Conservation (phyloP, 1,140 invertebrate genomes). For the Hypsibius dujardini region DNA sequence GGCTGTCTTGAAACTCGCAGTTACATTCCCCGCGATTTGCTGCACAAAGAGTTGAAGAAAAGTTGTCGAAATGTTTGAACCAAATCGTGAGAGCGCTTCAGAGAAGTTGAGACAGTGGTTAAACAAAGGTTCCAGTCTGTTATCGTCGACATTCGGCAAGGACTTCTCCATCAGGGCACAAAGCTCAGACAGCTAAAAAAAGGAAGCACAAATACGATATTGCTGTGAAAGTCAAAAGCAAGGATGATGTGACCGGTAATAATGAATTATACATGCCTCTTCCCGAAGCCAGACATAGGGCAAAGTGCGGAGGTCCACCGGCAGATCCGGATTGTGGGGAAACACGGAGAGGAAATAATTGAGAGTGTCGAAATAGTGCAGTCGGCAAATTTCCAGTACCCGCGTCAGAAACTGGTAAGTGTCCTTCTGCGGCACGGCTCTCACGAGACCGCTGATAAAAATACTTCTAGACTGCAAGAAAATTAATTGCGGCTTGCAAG, state of each 20-base stretch:
- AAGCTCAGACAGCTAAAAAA: slow-evolving; percentile 5
- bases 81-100: slow-evolving; percentile 49
- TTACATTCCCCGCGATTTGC: slow-evolving; percentile 43
- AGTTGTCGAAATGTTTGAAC: slow-evolving; percentile 54
- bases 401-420: background rate
- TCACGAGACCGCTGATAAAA: background rate
- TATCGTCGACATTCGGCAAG: background rate
- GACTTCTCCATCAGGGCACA: background rate
- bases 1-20: background rate
- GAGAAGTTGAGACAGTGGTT: slow-evolving; percentile 29
- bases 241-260: background rate
- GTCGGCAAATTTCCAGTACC: slow-evolving; percentile 11
- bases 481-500: no score
- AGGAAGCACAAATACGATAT: background rate
- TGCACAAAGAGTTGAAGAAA: slow-evolving; percentile 56
- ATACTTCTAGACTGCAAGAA: background rate
- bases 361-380: slow-evolving; percentile 13
- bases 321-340: slow-evolving; percentile 2
- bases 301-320: background rate
- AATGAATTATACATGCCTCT: background rate
- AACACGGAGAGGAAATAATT: slow-evolving; percentile 1
- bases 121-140: background rate
- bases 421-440: slow-evolving; percentile 7
- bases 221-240: background rate
- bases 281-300: slow-evolving; percentile 4